Conservation (phyloP, 2,888 invertebrate species). For the Luperina nickerlii region DNA sequence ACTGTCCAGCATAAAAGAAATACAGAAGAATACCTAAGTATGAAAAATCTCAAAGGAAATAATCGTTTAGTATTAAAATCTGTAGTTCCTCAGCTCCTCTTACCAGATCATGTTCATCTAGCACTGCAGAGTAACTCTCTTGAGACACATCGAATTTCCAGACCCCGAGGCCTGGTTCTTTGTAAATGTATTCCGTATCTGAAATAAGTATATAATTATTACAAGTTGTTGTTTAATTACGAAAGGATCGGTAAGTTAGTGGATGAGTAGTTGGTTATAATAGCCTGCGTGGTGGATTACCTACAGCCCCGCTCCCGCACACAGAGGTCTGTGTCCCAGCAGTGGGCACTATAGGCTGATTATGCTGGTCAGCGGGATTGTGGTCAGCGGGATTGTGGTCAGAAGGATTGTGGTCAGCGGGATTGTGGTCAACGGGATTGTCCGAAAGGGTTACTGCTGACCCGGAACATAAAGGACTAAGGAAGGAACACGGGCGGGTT, state of each 20-base stretch:
- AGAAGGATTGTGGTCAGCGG: too few species aligned
- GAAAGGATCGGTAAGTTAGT: not conserved
- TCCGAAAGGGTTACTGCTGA: too few species aligned
- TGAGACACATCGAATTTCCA: conserved; percentile 78
- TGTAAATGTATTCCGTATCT: conserved; percentile 81
- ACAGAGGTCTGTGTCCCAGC: not conserved
- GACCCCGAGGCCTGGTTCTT: conserved; percentile 76
- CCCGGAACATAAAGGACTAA: too few species aligned
- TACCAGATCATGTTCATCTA: conserved; percentile 81
- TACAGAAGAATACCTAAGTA: not conserved
- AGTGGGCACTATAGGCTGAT: not conserved
- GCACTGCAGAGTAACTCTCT: conserved; percentile 70
- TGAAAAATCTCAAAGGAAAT: not conserved
- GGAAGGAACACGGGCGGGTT: too few species aligned
- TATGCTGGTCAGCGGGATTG: too few species aligned
- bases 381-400: too few species aligned
- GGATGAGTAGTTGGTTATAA: not conserved
- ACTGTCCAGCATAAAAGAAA: not conserved
- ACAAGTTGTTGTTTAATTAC: conserved; percentile 7
- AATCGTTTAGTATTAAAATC: not conserved
- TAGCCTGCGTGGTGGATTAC: not conserved
- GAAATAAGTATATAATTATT: conserved; percentile 63
- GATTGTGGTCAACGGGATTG: too few species aligned
- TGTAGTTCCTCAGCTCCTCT: conserved; percentile 64
- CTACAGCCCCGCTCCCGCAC: not conserved